Evolutionary conservation across 2,888 invertebrate genomes (phyloP).

Genomic region (Drosophila paranaensis): DNA sequence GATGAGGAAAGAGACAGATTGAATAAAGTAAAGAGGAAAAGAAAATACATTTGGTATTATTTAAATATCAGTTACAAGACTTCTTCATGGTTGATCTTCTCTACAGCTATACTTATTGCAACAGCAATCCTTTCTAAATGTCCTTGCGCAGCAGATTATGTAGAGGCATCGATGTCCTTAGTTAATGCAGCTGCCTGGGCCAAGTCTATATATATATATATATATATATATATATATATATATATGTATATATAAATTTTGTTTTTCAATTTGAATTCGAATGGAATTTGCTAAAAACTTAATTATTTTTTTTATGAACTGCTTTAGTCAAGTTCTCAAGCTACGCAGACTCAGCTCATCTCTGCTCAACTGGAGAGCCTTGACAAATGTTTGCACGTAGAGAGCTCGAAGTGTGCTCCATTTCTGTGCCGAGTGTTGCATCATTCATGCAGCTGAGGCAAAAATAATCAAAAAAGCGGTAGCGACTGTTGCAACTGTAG

Average conservation of each 20-base stretch:
- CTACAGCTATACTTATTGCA: background rate
- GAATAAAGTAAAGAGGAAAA: too few relatives aligned
- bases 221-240: background rate
- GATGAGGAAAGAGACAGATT: too few relatives aligned
- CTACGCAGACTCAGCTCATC: background rate
- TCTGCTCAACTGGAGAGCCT: background rate
- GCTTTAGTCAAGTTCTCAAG: background rate
- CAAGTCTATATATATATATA: background rate
- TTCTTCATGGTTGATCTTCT: background rate
- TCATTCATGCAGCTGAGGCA: conserved; percentile 14
- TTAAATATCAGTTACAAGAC: background rate
- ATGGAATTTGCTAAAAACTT: background rate
- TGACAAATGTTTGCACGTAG: conserved; percentile 10
- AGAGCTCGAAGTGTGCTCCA: conserved; percentile 1
- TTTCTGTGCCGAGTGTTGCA: background rate
- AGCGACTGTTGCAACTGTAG: conserved; percentile 18
- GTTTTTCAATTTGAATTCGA: background rate
- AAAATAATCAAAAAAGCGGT: conserved; percentile 15
- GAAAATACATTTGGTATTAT: too few relatives aligned
- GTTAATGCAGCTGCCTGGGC: background rate
- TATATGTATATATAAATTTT: background rate
- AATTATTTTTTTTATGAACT: background rate
- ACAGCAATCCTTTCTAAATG: background rate
- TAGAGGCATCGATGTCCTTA: background rate
- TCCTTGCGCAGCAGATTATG: too few relatives aligned